Percentiles rank a stretch among this genome's conserved stretches.
Conservation (phyloP, 1,140 invertebrate genomes). For the Drosophila navojoa region DNA sequence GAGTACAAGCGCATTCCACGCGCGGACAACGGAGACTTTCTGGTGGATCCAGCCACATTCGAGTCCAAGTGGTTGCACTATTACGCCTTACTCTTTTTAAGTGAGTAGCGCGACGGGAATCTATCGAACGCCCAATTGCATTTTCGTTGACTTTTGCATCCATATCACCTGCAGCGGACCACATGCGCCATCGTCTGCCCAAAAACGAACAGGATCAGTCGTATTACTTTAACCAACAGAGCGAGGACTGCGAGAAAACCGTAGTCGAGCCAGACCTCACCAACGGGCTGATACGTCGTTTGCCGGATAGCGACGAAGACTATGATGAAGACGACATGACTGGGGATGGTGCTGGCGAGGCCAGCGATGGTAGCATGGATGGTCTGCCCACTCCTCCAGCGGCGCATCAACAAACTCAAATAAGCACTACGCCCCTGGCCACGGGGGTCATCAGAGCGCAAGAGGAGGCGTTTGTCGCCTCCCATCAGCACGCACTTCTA, state of each 20-base stretch:
- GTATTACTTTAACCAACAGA: conserved; percentile 78
- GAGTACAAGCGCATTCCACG: conserved; percentile 83
- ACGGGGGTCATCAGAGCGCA: conserved; percentile 63
- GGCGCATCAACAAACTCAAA: conserved; percentile 71
- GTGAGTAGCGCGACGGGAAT: conserved; percentile 51
- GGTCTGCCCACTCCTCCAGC: conserved; percentile 72
- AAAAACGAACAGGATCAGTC: conserved; percentile 81
- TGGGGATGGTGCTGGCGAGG: conserved; percentile 61
- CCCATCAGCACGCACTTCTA: conserved; percentile 62
- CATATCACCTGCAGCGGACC: conserved; percentile 63
- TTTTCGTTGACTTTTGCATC: background rate
- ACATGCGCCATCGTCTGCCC: conserved; percentile 80
- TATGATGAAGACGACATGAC: conserved; percentile 77
- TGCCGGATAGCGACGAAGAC: conserved; percentile 80
- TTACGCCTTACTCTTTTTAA: conserved; percentile 78
- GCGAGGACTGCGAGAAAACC: conserved; percentile 79
- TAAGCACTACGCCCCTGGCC: conserved; percentile 66
- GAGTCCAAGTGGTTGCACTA: conserved; percentile 83
- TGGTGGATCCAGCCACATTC: conserved; percentile 77
- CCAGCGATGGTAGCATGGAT: conserved; percentile 58
- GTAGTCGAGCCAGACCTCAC: conserved; percentile 80
- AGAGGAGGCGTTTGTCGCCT: conserved; percentile 56
- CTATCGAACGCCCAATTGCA: background rate
- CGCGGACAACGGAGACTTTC: conserved; percentile 76
- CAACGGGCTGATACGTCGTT: conserved; percentile 74